Conservation (phyloP, 2,113 vertebrate species). For the Laterallus jamaicensis region DNA sequence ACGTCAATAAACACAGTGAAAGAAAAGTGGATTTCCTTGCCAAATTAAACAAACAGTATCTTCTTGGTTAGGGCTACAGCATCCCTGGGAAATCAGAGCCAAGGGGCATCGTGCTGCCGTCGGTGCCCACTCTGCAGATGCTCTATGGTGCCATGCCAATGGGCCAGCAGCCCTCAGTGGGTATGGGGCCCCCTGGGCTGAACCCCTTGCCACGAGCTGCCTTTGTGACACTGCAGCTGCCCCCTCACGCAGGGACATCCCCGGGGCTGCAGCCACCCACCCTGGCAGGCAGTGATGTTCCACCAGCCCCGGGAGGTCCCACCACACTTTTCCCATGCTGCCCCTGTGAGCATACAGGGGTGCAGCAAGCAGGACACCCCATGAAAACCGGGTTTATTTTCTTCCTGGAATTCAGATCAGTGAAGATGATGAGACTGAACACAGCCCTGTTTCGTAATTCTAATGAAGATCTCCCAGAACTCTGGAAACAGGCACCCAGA, state of each 20-base stretch:
- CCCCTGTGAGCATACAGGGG: neutral
- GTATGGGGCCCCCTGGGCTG: rapidly evolving
- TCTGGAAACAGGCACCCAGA: neutral
- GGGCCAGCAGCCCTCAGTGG: neutral
- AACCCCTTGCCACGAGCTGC: rapidly evolving
- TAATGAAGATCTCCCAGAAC: constrained; percentile 15
- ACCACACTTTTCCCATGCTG: neutral
- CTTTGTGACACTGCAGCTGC: neutral
- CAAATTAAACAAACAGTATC: constrained; percentile 50
- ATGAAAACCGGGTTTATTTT: neutral
- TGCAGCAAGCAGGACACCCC: neutral
- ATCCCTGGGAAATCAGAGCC: neutral
- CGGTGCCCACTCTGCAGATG: rapidly evolving
- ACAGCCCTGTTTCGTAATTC: neutral
- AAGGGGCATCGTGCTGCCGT: rapidly evolving
- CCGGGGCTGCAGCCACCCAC: neutral
- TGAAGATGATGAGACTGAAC: neutral
- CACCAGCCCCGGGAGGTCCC: rapidly evolving
- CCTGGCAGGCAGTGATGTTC: neutral
- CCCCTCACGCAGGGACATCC: rapidly evolving
- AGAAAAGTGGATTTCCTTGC: constrained; percentile 2
- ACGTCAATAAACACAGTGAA: constrained; percentile 51
- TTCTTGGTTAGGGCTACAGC: neutral
- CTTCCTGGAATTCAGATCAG: neutral
- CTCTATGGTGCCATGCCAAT: rapidly evolving